Evolutionary conservation across 2,797 vertebrate genomes (phyloP).

Genomic region (Hyperoplus lanceolatus): DNA sequence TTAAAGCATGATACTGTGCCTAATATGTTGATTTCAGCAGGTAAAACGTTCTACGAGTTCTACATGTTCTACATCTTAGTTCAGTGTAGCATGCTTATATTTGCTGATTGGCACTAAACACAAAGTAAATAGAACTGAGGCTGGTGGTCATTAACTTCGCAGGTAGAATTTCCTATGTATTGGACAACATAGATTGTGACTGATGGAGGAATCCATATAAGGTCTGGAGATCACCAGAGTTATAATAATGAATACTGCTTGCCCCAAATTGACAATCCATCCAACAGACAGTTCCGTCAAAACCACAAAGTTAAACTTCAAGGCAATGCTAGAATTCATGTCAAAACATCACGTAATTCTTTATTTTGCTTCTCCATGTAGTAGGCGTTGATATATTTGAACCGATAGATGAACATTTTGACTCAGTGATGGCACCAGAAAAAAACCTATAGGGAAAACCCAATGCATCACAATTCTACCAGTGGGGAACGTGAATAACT

Average conservation of each 20-base stretch:
- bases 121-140: neutral
- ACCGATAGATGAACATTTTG: neutral
- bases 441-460: neutral
- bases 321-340: neutral
- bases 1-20: neutral
- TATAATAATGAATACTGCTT: neutral
- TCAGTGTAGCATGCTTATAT: neutral
- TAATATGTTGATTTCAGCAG: neutral
- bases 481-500: neutral
- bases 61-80: neutral
- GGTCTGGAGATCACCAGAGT: too few species aligned
- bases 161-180: neutral
- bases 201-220: neutral
- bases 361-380: neutral
- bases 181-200: neutral
- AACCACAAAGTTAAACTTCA: neutral
- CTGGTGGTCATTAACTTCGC: neutral
- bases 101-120: neutral
- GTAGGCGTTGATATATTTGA: neutral
- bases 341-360: neutral
- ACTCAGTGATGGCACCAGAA: neutral
- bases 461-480: neutral
- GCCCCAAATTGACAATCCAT: neutral
- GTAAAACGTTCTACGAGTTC: neutral
- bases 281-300: neutral